Percentiles rank a stretch among this genome's conserved stretches.
Evolutionary conservation across 1,140 invertebrate species (phyloP).

Genomic region (Cherax destructor): DNA sequence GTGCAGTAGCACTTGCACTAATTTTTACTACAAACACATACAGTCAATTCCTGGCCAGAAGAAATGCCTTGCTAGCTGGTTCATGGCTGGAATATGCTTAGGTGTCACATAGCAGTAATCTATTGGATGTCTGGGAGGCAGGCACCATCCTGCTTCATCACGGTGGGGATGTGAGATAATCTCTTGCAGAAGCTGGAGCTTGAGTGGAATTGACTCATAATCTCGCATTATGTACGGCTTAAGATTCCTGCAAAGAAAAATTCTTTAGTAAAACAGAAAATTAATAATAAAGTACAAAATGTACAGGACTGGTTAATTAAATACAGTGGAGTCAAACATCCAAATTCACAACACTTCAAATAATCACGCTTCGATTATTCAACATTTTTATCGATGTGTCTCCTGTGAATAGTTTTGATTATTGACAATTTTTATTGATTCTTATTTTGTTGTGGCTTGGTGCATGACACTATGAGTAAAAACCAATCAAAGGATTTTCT

Average conservation of each 20-base stretch:
- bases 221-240: constrained; percentile 88
- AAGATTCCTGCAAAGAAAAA: constrained; percentile 81
- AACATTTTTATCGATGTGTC: too few relatives aligned
- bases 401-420: too few relatives aligned
- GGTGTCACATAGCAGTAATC: constrained; percentile 92
- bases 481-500: too few relatives aligned
- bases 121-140: constrained; percentile 78
- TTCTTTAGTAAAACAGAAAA: constrained; percentile 67
- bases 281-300: not conserved
- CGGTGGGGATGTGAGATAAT: constrained; percentile 81
- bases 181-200: constrained; percentile 84
- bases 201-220: constrained; percentile 80
- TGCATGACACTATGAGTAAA: too few relatives aligned
- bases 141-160: constrained; percentile 74
- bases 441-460: too few relatives aligned
- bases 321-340: not conserved
- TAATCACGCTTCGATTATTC: too few relatives aligned
- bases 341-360: too few relatives aligned
- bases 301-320: constrained; percentile 71
- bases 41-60: constrained; percentile 95
- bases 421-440: too few relatives aligned
- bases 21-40: constrained; percentile 76
- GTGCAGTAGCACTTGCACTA: not conserved
- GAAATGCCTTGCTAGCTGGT: constrained; percentile 86
- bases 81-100: constrained; percentile 91